Evolutionary conservation across 2,797 vertebrate species (phyloP).

Genomic region (Microhierax caerulescens): DNA sequence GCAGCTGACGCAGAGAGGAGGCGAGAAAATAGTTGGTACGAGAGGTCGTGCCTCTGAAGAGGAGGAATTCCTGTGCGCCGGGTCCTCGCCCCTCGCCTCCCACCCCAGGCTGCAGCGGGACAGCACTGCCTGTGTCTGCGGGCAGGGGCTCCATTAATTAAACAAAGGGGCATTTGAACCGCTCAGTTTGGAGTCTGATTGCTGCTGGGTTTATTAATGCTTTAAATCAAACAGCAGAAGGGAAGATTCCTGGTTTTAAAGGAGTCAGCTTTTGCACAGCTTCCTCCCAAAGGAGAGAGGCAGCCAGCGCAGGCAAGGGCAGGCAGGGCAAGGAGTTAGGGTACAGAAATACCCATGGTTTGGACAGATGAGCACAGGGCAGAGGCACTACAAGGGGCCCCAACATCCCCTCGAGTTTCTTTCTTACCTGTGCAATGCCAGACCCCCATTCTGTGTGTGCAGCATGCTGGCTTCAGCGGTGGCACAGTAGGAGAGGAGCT

Average conservation of each 20-base stretch:
- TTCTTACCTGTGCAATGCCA: neutral
- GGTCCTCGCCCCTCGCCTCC: neutral
- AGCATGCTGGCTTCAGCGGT: fast-evolving
- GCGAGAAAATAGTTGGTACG: neutral
- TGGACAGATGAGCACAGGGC: fast-evolving
- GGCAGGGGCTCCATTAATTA: neutral
- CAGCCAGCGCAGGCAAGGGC: neutral
- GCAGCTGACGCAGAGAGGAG: neutral
- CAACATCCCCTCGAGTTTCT: neutral
- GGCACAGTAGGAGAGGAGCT: neutral
- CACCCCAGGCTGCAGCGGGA: neutral
- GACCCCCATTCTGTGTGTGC: fast-evolving
- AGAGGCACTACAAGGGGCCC: neutral
- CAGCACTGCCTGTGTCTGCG: neutral
- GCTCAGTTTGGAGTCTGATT: fast-evolving
- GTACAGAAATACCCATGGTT: neutral
- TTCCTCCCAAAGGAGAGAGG: neutral
- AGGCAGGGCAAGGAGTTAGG: neutral
- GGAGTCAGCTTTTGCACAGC: neutral
- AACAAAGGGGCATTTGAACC: constrained; percentile 20
- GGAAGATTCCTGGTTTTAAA: neutral
- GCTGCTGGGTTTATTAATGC: neutral
- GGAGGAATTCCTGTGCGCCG: neutral
- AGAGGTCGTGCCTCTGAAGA: neutral
- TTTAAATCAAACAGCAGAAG: neutral